Conservation (phyloP, 1,140 invertebrate genomes). For the Brachionus koreanus region DNA sequence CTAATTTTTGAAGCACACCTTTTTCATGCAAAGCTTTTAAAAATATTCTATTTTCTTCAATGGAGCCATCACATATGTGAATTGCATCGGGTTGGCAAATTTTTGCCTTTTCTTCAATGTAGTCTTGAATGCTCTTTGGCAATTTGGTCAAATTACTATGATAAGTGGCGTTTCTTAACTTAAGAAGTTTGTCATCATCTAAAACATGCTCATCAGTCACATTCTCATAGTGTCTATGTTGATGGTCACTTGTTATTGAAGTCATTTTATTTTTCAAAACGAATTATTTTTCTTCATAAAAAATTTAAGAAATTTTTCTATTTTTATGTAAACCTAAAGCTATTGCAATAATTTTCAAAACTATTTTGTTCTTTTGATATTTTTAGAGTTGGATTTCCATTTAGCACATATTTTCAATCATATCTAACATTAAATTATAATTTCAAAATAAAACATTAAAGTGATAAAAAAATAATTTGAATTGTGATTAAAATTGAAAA, state of each 20-base stretch:
- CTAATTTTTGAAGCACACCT: constrained; percentile 72
- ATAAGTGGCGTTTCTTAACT: neutral
- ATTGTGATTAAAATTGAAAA: neutral
- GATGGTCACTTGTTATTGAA: neutral
- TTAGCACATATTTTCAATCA: too few species aligned
- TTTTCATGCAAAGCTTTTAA: constrained; percentile 54
- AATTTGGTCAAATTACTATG: neutral
- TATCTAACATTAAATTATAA: too few species aligned
- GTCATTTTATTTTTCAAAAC: constrained; percentile 44
- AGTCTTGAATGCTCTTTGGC: neutral
- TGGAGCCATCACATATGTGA: constrained; percentile 86
- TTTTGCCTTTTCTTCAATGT: constrained; percentile 50
- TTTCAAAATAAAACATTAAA: too few species aligned
- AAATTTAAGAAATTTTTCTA: constrained; percentile 82
- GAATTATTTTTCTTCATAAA: constrained; percentile 95
- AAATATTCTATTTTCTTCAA: constrained; percentile 72
- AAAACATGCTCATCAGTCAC: neutral
- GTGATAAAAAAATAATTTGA: too few species aligned
- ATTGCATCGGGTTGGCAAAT: constrained; percentile 79
- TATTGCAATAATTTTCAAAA: too few species aligned
- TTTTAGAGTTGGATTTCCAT: too few species aligned
- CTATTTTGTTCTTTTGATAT: too few species aligned
- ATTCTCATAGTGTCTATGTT: neutral
- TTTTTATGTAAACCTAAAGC: too few species aligned
- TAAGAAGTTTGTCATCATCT: neutral